Evolutionary conservation across 64 coral and sea anemone species (phyloP), one percentile per base, ranked within the genome.

Genomic region (Stylophora pistillata): DNA sequence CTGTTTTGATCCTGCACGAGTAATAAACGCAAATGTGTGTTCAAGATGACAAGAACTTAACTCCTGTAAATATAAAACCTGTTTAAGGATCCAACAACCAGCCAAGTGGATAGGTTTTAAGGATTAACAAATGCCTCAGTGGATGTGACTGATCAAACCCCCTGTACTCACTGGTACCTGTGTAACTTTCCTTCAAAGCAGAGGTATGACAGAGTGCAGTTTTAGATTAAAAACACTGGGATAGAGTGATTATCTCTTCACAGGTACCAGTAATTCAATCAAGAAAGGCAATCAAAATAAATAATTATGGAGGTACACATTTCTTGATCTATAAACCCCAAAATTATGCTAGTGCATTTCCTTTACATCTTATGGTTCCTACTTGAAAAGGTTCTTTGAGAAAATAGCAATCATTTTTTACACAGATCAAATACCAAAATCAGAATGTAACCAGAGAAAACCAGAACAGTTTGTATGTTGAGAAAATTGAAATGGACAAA

Each of bases 181-280:
- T 25, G 0, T 47, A 5, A 58, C 10, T 3, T 5, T 3, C 59
- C 55, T 68, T 6, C 53, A 17, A 14, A 28, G 62, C 37, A 47
- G 37, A 47, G 21, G 28, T 54, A 84, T 70, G 32, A 69, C 60
- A 84, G 33, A 29, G 60, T 25, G 41, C 27, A 84, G 21, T 53
- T 63, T 0, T 34, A 10, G n/a, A 23, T 33, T 47, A 84, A 62
- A 47, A n/a, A 52, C 23, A 33, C 61, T 20, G 61, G 30, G 23
- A 54, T 68, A 21, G 30, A n/a, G 69, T 13, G 26, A 53, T 18
- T 21, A 41, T 11, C 26, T 11, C 5, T 4, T 5, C 26, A n/a
- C 61, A 28, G 80, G 80, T 84, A 84, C 80, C 80, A 20, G 80
- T 37, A 84, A 84, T 23, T 26, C 31, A 52, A 84, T 84, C 80